Percentiles rank a stretch among this genome's conserved stretches.
phyloP scores from a whole-genome alignment of 2,797 vertebrate species.

The Hydrolagus colliei region DNA sequence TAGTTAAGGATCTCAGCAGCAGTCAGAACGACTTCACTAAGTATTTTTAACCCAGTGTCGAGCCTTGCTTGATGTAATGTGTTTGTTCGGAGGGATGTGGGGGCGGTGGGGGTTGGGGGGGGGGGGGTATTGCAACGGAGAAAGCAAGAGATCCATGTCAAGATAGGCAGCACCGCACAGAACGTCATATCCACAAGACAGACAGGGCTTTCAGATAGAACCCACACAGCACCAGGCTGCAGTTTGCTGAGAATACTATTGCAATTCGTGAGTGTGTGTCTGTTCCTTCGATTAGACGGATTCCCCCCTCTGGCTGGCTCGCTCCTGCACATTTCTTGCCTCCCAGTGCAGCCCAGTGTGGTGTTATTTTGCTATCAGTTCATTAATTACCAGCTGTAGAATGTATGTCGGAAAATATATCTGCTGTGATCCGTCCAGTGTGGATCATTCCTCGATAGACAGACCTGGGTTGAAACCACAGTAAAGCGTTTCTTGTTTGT shows the following conservation, averaged over 20 bases:
- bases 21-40: neutral
- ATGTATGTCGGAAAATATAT: too few relatives aligned
- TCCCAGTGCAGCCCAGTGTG: neutral
- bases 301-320: too few relatives aligned
- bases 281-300: too few relatives aligned
- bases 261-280: too few relatives aligned
- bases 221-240: conserved; percentile 50
- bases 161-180: neutral
- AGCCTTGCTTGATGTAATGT: too few relatives aligned
- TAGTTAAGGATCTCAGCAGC: neutral
- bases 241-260: neutral
- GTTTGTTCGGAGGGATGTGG: neutral
- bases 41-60: neutral
- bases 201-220: conserved; percentile 66
- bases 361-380: neutral
- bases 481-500: too few relatives aligned
- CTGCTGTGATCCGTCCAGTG: too few relatives aligned
- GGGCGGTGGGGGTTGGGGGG: too few relatives aligned
- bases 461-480: too few relatives aligned
- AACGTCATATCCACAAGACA: conserved; percentile 35
- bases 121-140: neutral
- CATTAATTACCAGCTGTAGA: neutral
- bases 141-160: neutral
- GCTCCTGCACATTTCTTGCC: too few relatives aligned
- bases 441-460: too few relatives aligned